Base-by-base conservation (phyloP, 2,113 vertebrate genomes). In the Talpa occidentalis region DNA sequence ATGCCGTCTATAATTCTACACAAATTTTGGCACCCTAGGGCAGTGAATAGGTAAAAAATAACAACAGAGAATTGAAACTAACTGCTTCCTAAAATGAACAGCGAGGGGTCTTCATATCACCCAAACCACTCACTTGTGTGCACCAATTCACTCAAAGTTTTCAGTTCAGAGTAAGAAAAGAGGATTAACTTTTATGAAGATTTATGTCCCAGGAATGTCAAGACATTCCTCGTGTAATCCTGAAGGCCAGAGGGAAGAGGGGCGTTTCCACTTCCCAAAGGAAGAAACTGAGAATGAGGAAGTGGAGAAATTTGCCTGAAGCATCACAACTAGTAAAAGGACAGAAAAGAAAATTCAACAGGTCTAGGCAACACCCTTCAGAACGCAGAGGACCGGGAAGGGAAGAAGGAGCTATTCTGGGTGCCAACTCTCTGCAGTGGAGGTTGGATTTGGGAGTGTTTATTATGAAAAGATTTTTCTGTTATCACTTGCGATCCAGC, bases 1-100 rank as follows among this genome's bases (percentile, higher is more conserved):
- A 83, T 84, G 83, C 49, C 21, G 59, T 67, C 47, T 78, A 77
- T 19, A 76, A 74, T 60, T 76, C 26, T 64, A 90, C 19, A 86
- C n/a, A 60, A 78, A 74, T 52, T 74, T 37, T 91, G 74, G 47
- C 11, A 80, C 44, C 24, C 77, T 66, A 90, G 69, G 32, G 16
- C 62, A 84, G 59, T 81, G 94, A 90, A 72, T 12, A 88, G 80
- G 12, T 24, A n/a, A 88, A 86, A 94, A 93, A 83, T 60, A n/a
- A 69, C 89, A 83, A 67, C n/a, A 22, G 28, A 90, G 15, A 40
- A 70, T 59, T 52, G 69, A 92, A 93, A 88, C 66, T 30, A 77
- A 82, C 17, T 81, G n/a, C n/a, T 83, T 21, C 40, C 69, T 76
- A 60, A 84, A 90, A 93, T n/a, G n/a, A 90, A 32, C 56, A 44